Evolutionary conservation across 2,113 vertebrate species (phyloP).

Genomic region (Syngnathus floridae): DNA sequence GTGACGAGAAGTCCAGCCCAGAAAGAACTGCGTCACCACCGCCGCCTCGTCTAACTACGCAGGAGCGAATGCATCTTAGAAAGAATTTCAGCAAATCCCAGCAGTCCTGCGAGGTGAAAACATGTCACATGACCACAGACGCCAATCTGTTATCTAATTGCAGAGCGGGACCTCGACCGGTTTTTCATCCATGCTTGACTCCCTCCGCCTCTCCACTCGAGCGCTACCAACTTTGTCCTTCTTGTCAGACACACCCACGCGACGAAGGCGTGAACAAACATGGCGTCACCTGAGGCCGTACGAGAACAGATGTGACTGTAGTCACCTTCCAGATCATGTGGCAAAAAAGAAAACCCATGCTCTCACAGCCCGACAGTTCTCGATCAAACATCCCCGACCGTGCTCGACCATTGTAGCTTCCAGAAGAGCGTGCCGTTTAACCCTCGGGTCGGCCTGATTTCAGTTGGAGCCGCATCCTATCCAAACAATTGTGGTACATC

Average conservation of each 20-base stretch:
- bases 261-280: slow-evolving; percentile 2
- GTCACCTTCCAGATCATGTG: slow-evolving; percentile 17
- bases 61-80: slow-evolving; percentile 68
- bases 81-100: slow-evolving; percentile 35
- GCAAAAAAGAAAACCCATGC: neutral
- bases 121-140: slow-evolving; percentile 40
- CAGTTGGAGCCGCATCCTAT: slow-evolving; percentile 49
- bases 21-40: slow-evolving; percentile 84
- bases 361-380: slow-evolving; percentile 41
- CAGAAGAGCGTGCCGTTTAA: slow-evolving; percentile 80
- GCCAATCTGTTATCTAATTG: slow-evolving; percentile 24
- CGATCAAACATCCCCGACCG: slow-evolving; percentile 40
- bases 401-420: slow-evolving; percentile 76
- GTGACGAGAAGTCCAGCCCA: slow-evolving; percentile 54
- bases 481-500: slow-evolving; percentile 68
- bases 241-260: slow-evolving; percentile 2
- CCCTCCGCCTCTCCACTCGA: slow-evolving; percentile 14
- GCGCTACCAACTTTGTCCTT: slow-evolving; percentile 1
- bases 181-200: neutral
- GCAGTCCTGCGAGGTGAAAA: slow-evolving; percentile 33
- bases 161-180: slow-evolving; percentile 12
- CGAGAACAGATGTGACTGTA: slow-evolving; percentile 19
- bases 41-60: slow-evolving; percentile 78
- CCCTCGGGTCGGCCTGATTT: slow-evolving; percentile 63
- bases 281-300: slow-evolving; percentile 21